Percentiles rank a stretch among this genome's conserved stretches.
These are phyloP conservation scores for Harpagifer antarcticus DNA, from an alignment of 2,797 vertebrate genomes.

Conservation along the genomic window DNA sequence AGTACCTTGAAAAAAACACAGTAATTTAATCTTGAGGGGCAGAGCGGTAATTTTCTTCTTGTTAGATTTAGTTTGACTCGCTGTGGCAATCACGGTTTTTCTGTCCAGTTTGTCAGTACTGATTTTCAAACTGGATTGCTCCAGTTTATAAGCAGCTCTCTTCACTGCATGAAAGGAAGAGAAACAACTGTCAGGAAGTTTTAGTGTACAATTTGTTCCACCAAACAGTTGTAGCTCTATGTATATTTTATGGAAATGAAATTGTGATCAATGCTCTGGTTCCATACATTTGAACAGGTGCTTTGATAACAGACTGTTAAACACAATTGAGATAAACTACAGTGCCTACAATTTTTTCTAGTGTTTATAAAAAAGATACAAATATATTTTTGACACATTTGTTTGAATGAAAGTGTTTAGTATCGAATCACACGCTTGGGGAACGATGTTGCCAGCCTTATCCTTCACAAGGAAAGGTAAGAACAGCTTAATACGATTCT, in stretches of 20 bases:
- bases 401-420: background rate
- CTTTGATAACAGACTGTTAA: background rate
- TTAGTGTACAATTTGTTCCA: background rate
- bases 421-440: background rate
- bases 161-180: background rate
- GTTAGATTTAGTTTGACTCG: constrained; percentile 24
- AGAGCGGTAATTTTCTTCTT: constrained; percentile 16
- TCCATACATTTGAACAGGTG: background rate
- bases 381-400: background rate
- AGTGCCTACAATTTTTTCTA: background rate
- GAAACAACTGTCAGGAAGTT: background rate
- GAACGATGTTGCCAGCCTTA: background rate
- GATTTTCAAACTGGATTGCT: constrained; percentile 13
- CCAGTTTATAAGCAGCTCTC: background rate
- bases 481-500: background rate
- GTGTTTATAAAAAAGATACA: background rate
- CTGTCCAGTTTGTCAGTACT: background rate
- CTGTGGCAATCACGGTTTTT: background rate
- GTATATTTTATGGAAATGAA: too few species aligned
- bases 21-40: constrained; percentile 21
- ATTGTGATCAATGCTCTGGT: background rate
- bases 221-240: background rate
- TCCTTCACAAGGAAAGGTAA: too few species aligned
- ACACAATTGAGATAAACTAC: background rate
- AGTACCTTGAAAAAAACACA: constrained; percentile 8